Percentiles rank a stretch among this genome's conserved stretches.
Conservation (phyloP, 1,140 invertebrate species). For the Popillia japonica region DNA sequence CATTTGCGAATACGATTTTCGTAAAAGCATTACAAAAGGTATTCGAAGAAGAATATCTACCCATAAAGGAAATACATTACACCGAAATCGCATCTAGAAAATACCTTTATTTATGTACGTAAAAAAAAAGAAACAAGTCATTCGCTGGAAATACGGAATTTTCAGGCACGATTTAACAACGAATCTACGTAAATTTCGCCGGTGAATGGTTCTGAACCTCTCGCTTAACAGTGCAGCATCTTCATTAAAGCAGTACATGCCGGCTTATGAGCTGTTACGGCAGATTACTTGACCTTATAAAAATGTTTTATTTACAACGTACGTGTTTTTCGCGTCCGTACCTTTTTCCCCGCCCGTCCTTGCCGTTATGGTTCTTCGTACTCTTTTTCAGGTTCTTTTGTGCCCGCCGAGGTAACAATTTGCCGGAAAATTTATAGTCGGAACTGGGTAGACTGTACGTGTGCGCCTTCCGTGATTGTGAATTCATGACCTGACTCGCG, state of each 20-base stretch:
- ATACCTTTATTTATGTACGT: no score
- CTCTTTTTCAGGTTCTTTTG: not conserved
- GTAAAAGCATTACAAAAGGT: no score
- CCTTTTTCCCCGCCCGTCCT: not conserved
- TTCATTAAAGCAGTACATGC: slow-evolving; percentile 1
- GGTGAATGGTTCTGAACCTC: not conserved
- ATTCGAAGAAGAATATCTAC: no score
- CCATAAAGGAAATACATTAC: no score
- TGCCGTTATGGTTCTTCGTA: not conserved
- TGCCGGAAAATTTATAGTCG: slow-evolving; percentile 6
- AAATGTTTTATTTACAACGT: slow-evolving; percentile 19
- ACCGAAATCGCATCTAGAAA: no score
- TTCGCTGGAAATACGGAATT: not conserved
- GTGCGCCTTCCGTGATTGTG: slow-evolving; percentile 2
- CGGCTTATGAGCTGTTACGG: slow-evolving; percentile 16
- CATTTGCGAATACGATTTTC: no score
- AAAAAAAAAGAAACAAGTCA: no score
- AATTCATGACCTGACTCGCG: slow-evolving; percentile 13
- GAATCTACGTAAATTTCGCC: not conserved
- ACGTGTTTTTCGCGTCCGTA: not conserved
- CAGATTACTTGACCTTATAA: slow-evolving; percentile 14
- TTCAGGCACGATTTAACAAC: not conserved
- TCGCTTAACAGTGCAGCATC: not conserved
- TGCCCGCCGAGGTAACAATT: slow-evolving; percentile 2
- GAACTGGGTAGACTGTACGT: not conserved